A percentile compares a stretch with the other conserved stretches of the same genome.
These are phyloP conservation scores for Drosophila auraria DNA, from an alignment of 1,140 invertebrate genomes.

Conservation along the genomic window DNA sequence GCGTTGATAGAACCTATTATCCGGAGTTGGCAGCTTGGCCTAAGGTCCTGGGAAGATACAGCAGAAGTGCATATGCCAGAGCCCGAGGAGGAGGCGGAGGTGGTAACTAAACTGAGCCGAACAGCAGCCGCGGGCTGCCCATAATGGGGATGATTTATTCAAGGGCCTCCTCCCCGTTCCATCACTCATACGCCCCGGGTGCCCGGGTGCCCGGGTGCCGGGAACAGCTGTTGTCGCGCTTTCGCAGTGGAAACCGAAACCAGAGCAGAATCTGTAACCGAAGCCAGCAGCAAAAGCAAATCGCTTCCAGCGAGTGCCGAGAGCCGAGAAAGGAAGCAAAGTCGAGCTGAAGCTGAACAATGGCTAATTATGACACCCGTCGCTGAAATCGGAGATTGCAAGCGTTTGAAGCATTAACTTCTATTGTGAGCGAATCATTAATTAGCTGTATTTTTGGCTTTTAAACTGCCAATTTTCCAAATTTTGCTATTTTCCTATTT, in stretches of 20 bases:
- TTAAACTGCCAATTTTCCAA: slow-evolving; percentile 22
- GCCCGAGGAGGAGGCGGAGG: not conserved
- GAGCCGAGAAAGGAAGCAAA: not conserved
- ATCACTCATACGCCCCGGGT: slow-evolving; percentile 56
- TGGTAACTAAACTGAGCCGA: not conserved
- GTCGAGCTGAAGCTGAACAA: slow-evolving; percentile 31
- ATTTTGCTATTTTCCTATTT: too few species aligned
- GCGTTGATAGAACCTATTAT: slow-evolving; percentile 35
- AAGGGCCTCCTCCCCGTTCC: not conserved
- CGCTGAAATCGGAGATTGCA: slow-evolving; percentile 17
- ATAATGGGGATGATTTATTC: slow-evolving; percentile 37
- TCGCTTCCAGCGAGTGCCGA: not conserved
- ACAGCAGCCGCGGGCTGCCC: slow-evolving; percentile 6
- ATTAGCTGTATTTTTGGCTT: not conserved
- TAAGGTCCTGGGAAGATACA: slow-evolving; percentile 28
- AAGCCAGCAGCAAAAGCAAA: not conserved
- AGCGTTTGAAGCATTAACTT: slow-evolving; percentile 8
- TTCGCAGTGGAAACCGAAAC: slow-evolving; percentile 24
- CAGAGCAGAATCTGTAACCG: slow-evolving; percentile 29
- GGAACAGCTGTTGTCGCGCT: slow-evolving; percentile 37
- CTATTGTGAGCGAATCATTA: slow-evolving; percentile 2
- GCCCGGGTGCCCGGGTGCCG: slow-evolving; percentile 34
- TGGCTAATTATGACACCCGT: slow-evolving; percentile 40
- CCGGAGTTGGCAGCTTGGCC: slow-evolving; percentile 1
- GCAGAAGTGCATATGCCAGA: slow-evolving; percentile 30